Conservation (phyloP, 2,797 vertebrate species). For the Aeoliscus strigatus region DNA sequence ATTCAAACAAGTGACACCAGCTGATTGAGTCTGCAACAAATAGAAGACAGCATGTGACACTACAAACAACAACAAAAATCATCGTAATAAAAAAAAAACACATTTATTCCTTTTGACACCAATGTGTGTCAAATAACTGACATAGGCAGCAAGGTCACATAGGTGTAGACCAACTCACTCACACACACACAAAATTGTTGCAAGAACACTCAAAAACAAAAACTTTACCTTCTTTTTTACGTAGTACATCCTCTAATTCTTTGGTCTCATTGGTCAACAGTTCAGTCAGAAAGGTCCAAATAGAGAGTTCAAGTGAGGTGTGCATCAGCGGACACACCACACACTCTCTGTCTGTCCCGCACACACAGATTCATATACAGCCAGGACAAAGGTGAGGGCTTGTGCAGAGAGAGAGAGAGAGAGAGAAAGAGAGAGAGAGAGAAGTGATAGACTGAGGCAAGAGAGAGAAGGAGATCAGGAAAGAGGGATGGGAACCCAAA, state of each 20-base stretch:
- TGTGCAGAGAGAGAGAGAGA: slow-evolving; percentile 43
- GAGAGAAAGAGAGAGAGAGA: too few relatives aligned
- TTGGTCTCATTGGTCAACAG: slow-evolving; percentile 46
- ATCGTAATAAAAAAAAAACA: too few relatives aligned
- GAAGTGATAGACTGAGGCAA: slow-evolving; percentile 50
- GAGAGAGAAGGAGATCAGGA: slow-evolving; percentile 51
- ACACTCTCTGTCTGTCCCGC: slow-evolving; percentile 16
- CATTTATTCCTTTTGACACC: too few relatives aligned
- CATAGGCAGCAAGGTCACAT: too few relatives aligned
- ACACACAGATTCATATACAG: slow-evolving; percentile 18
- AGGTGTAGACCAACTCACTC: too few relatives aligned
- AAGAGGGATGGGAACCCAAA: slow-evolving; percentile 68
- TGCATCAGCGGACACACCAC: slow-evolving; percentile 44
- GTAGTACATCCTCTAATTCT: slow-evolving; percentile 69
- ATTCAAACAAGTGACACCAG: background rate
- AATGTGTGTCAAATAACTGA: slow-evolving; percentile 4
- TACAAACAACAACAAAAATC: too few relatives aligned
- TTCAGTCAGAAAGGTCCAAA: slow-evolving; percentile 51
- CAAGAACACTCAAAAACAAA: slow-evolving; percentile 63
- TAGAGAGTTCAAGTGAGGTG: slow-evolving; percentile 47
- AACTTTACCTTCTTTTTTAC: slow-evolving; percentile 74
- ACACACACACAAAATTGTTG: slow-evolving; percentile 41
- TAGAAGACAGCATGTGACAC: too few relatives aligned
- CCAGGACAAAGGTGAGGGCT: slow-evolving; percentile 58
- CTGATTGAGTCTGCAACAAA: too few relatives aligned